Percentiles rank a stretch among this genome's conserved stretches.
These are phyloP conservation scores for Rousettus leschenaultii DNA, from an alignment of 2,113 vertebrate species.

Conservation along the genomic window DNA sequence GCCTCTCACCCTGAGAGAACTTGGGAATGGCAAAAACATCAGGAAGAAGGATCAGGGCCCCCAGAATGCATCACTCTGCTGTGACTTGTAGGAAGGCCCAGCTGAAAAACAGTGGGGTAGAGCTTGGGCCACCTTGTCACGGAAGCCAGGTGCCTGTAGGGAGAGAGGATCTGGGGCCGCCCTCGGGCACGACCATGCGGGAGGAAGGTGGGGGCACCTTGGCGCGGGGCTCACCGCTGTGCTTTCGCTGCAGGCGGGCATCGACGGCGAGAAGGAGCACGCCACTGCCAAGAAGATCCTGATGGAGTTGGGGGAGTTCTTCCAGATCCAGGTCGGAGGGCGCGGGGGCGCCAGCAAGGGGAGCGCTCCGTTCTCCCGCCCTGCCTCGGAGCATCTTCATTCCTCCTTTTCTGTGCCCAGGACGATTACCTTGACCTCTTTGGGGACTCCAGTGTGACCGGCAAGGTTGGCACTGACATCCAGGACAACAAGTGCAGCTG, in stretches of 20 bases:
- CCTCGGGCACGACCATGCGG: accelerated
- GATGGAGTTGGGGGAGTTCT: conserved; percentile 97
- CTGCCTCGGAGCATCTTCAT: accelerated
- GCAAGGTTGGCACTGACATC: conserved; percentile 97
- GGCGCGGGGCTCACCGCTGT: accelerated
- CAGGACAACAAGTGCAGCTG: conserved; percentile 99
- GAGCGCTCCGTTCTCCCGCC: accelerated
- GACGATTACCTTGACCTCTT: conserved; percentile 96
- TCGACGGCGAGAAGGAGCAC: conserved; percentile 89
- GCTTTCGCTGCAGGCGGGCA: conserved; percentile 83
- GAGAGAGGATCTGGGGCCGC: neutral
- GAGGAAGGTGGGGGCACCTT: neutral
- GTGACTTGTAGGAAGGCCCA: neutral
- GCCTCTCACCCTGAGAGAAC: neutral
- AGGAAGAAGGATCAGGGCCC: neutral
- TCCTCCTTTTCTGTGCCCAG: conserved; percentile 71
- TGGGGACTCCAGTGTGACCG: conserved; percentile 91
- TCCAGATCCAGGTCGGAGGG: conserved; percentile 93
- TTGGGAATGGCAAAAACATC: neutral
- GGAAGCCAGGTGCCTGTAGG: neutral
- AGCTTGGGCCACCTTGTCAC: neutral
- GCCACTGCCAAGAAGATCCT: conserved; percentile 89
- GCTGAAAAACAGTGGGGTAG: neutral
- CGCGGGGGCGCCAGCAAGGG: no score
- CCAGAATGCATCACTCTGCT: neutral